Conservation (phyloP, 2,797 vertebrate genomes). For the Sorex maritimensis region DNA sequence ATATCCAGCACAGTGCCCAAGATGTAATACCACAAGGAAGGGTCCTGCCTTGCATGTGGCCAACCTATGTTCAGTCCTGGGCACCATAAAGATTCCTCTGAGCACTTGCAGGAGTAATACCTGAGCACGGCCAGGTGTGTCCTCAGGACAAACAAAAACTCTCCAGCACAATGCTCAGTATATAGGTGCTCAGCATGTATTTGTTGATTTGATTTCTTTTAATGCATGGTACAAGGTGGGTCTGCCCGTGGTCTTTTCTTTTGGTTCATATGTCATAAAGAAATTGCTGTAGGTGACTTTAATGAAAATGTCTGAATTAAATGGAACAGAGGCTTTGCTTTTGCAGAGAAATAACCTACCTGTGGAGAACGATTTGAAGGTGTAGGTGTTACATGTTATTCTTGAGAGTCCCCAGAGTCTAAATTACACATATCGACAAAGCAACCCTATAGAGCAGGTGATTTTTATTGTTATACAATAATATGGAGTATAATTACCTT, state of each 20-base stretch:
- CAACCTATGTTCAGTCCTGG: no score
- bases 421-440: constrained; percentile 64
- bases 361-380: constrained; percentile 66
- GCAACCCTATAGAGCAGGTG: constrained; percentile 30
- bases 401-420: constrained; percentile 46
- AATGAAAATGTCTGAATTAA: constrained; percentile 61
- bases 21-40: neutral
- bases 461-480: constrained; percentile 76
- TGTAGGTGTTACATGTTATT: constrained; percentile 18
- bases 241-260: constrained; percentile 24
- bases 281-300: constrained; percentile 46
- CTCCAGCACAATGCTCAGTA: neutral
- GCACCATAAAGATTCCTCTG: no score
- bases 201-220: constrained; percentile 56
- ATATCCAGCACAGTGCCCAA: neutral
- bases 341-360: constrained; percentile 2
- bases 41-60: no score
- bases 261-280: neutral
- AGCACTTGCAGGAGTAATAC: no score
- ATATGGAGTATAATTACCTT: constrained; percentile 66
- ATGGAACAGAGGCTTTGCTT: constrained; percentile 52
- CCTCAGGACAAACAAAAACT: no score
- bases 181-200: neutral
- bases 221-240: neutral
- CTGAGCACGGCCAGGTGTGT: no score